A percentile compares a stretch with the other conserved stretches of the same genome.
phyloP scores from a whole-genome alignment of 2,888 invertebrate genomes.

The Nemoura dubitans region DNA sequence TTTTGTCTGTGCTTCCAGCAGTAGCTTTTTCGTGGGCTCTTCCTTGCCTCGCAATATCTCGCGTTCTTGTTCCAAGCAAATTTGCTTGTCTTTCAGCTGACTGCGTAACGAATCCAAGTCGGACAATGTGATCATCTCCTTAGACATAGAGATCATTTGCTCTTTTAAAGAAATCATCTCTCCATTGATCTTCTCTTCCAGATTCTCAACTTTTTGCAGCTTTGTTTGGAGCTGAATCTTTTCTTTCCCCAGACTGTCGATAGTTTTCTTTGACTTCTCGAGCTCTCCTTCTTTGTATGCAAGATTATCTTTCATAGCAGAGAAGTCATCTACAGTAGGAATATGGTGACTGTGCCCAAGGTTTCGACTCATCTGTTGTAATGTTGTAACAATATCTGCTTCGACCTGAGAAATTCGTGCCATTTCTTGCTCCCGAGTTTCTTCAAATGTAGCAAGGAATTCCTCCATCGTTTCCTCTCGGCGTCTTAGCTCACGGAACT shows the following conservation, averaged over 20 bases:
- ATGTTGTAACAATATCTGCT: slow-evolving; percentile 68
- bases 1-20: slow-evolving; percentile 64
- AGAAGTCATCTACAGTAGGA: slow-evolving; percentile 47
- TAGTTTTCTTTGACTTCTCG: slow-evolving; percentile 70
- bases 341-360: slow-evolving; percentile 55
- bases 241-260: slow-evolving; percentile 71
- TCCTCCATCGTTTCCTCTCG: slow-evolving; percentile 84
- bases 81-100: slow-evolving; percentile 67
- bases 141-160: slow-evolving; percentile 66
- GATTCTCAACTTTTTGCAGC: slow-evolving; percentile 66
- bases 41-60: slow-evolving; percentile 59
- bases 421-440: slow-evolving; percentile 69
- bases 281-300: slow-evolving; percentile 66
- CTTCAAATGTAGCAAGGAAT: slow-evolving; percentile 74
- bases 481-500: slow-evolving; percentile 81
- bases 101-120: slow-evolving; percentile 69
- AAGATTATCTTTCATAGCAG: slow-evolving; percentile 61
- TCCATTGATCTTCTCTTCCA: slow-evolving; percentile 71
- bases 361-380: slow-evolving; percentile 74
- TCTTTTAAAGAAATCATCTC: slow-evolving; percentile 62
- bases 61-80: slow-evolving; percentile 64
- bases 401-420: slow-evolving; percentile 71
- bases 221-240: slow-evolving; percentile 61
- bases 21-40: slow-evolving; percentile 44
- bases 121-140: slow-evolving; percentile 68